Base-by-base conservation (phyloP, 2,888 invertebrate genomes). In the Tortricodes alternella region DNA sequence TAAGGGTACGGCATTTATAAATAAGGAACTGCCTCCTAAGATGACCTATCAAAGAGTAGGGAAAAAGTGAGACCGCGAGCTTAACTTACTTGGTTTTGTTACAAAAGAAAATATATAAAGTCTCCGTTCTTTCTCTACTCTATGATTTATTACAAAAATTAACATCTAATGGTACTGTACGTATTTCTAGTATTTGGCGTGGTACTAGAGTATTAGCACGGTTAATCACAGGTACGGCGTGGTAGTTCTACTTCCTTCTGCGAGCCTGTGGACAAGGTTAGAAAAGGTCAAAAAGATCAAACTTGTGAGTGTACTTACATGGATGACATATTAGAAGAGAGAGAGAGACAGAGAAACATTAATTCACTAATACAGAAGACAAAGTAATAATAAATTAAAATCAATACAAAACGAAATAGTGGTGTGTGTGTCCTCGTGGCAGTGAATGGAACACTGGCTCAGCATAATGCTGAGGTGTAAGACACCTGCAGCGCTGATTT, bases 181-280 rank as follows among this genome's bases (percentile, higher is more conserved):
- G 23, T 43, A 39, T 5, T 3, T 49, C 48, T 52, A 55, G 56
- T 64, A 62, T 67, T 65, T 64, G 66, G 67, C 64, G 24, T 34
- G 57, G 39, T 29, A 18, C 34, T 48, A 53, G 43, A 35, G 18
- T 34, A 16, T 46, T 64, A 56, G 63, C 63, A 62, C 60, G 60
- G 46, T 60, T 59, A 61, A 72, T 74, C 72, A 74, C 71, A 71
- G 68, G 63, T 67, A 57, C 32, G 35, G 38, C 49, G 37, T n/a
- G 34, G 35, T 38, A 55, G 55, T 46, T 62, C 68, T 78, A 86
- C 78, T 87, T 85, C 67, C 86, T 71, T 78, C 84, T 78, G 80
- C 80, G 80, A 38, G 82, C 80, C 88, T 87, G 83, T 7, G 59
- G 60, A 19, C 27, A 52, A 21, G 32, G 23, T 50, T 53, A 27